phyloP scores from a whole-genome alignment of 2,797 vertebrate genomes.

The Falco berigora region DNA sequence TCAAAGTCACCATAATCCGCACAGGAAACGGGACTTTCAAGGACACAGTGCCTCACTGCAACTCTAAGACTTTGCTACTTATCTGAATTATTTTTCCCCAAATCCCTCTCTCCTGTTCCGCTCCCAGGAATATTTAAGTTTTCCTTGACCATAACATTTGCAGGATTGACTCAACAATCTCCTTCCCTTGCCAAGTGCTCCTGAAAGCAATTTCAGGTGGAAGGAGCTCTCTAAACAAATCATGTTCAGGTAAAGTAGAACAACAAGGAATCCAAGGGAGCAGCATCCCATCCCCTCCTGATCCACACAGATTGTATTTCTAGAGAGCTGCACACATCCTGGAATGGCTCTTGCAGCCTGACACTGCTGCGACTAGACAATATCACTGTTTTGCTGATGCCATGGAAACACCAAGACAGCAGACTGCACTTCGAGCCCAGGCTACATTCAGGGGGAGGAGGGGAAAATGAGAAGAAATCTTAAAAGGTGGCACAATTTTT shows the following conservation, averaged over 20 bases:
- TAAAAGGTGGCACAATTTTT: conserved; percentile 14
- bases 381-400: conserved; percentile 55
- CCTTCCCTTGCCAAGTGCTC: background rate
- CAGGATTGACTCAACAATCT: background rate
- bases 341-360: conserved; percentile 22
- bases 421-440: background rate
- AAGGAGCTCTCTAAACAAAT: background rate
- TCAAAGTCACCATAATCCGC: background rate
- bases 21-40: background rate
- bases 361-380: conserved; percentile 24
- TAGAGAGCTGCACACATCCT: background rate
- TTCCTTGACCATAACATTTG: background rate
- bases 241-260: background rate
- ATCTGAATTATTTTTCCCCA: background rate
- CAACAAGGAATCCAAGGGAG: background rate
- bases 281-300: background rate
- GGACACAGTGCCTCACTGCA: background rate
- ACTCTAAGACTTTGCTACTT: background rate
- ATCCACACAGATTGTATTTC: background rate
- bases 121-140: background rate
- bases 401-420: conserved; percentile 54
- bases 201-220: background rate
- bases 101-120: background rate
- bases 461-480: background rate
- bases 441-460: background rate